These are phyloP conservation scores for Eudyptes chrysolophus DNA, from an alignment of 2,113 vertebrate genomes.

Conservation along the genomic window DNA sequence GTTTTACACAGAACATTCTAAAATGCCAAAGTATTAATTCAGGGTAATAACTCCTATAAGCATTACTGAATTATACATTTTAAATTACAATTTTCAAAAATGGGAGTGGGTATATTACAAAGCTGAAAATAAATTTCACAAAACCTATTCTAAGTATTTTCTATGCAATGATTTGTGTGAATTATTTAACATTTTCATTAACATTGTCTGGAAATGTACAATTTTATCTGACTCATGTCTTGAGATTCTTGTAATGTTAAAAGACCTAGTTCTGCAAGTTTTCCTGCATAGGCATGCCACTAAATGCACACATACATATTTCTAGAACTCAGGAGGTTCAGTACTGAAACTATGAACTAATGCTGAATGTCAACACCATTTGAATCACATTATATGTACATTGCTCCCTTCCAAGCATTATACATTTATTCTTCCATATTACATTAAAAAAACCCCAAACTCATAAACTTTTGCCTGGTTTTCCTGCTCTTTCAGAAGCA, in stretches of 20 bases:
- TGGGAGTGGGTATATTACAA: neutral
- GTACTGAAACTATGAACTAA: neutral
- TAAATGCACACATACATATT: neutral
- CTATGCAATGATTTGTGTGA: conserved; percentile 3
- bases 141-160: conserved; percentile 26
- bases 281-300: neutral
- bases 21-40: conserved; percentile 30
- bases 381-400: neutral
- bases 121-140: conserved; percentile 30
- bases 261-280: neutral
- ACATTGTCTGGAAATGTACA: neutral
- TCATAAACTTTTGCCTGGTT: neutral
- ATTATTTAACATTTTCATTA: conserved; percentile 61
- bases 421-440: neutral
- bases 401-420: neutral
- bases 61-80: conserved; percentile 40
- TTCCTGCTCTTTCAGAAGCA: neutral
- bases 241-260: neutral
- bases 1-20: neutral
- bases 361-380: neutral
- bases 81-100: conserved; percentile 45
- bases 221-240: neutral
- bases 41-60: conserved; percentile 16
- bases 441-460: neutral
- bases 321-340: neutral